Evolutionary conservation across 2,113 vertebrate species (phyloP).

Genomic region (Urocynchramus pylzowi): DNA sequence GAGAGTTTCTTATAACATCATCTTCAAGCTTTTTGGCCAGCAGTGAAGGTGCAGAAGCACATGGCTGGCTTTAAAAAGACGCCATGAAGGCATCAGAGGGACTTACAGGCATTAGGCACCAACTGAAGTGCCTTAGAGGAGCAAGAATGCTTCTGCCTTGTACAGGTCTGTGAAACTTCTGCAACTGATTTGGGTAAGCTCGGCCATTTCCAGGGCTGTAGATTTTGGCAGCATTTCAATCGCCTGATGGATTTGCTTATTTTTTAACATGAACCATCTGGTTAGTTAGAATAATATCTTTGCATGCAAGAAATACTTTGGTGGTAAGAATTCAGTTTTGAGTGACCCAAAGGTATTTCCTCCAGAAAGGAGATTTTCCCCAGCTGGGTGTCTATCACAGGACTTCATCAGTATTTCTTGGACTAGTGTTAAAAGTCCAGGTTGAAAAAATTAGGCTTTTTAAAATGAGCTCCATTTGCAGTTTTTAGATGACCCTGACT

Average conservation of each 20-base stretch:
- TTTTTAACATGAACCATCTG: slow-evolving; percentile 20
- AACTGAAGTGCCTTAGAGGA: background rate
- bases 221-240: background rate
- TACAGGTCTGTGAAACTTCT: background rate
- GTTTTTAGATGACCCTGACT: background rate
- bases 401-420: background rate
- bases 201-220: background rate
- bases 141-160: background rate
- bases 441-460: background rate
- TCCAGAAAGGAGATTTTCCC: background rate
- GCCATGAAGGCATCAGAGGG: background rate
- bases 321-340: background rate
- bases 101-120: background rate
- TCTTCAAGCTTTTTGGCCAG: background rate
- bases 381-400: background rate
- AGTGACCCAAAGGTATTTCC: slow-evolving; percentile 26
- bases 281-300: background rate
- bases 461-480: background rate
- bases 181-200: background rate
- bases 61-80: background rate
- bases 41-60: background rate
- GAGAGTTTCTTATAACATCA: background rate
- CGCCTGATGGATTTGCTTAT: background rate
- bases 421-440: background rate
- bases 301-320: slow-evolving; percentile 7